Conservation (phyloP, 2,797 vertebrate species). For the Chelonia mydas region DNA sequence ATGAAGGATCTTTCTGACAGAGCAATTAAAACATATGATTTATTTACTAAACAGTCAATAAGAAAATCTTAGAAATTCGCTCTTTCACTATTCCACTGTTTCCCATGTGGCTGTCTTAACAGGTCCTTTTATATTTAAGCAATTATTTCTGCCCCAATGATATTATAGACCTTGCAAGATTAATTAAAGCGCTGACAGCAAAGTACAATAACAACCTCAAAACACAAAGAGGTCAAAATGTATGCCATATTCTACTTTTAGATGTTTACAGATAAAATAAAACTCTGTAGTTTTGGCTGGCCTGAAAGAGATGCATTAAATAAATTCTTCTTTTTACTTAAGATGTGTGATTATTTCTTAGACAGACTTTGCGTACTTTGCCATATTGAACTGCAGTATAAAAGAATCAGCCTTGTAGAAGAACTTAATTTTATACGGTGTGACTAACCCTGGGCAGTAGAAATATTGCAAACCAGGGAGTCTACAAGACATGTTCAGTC, state of each 20-base stretch:
- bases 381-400: constrained; percentile 55
- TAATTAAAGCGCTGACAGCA: constrained; percentile 47
- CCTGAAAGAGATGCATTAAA: not conserved
- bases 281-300: constrained; percentile 29
- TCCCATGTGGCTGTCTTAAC: constrained; percentile 54
- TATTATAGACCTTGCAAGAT: not conserved
- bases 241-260: constrained; percentile 29
- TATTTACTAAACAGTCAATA: constrained; percentile 77
- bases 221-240: constrained; percentile 14
- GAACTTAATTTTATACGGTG: constrained; percentile 64
- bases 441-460: constrained; percentile 65
- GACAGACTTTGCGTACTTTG: constrained; percentile 40
- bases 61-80: constrained; percentile 63
- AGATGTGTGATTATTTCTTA: constrained; percentile 33
- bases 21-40: constrained; percentile 79
- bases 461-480: constrained; percentile 54
- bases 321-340: constrained; percentile 41
- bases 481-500: constrained; percentile 50
- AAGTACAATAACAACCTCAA: constrained; percentile 52
- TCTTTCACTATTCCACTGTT: constrained; percentile 55
- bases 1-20: constrained; percentile 76
- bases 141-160: constrained; percentile 67
- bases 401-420: constrained; percentile 61
- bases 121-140: constrained; percentile 59
- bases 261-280: constrained; percentile 40